These are phyloP conservation scores for Gonocerus acuteangulatus DNA, from an alignment of 2,888 invertebrate genomes.

Conservation along the genomic window DNA sequence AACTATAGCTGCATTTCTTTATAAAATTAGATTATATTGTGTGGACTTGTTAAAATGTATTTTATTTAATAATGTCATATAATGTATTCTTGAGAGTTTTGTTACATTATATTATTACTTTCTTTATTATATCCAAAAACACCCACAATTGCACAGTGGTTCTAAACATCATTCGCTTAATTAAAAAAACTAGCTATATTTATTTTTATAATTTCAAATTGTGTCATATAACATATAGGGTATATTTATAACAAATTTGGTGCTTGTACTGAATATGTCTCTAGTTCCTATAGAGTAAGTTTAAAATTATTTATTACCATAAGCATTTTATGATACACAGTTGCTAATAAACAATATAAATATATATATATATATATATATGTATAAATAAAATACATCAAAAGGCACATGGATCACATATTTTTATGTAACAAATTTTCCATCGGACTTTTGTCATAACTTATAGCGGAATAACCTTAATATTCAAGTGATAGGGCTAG, in stretches of 20 bases:
- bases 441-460: conserved; percentile 14
- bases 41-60: no score
- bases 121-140: no score
- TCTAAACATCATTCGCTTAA: conserved; percentile 12
- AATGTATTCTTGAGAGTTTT: no score
- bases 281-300: conserved; percentile 29
- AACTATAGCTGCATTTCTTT: no score
- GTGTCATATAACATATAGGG: conserved; percentile 5
- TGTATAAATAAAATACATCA: conserved; percentile 13
- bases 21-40: no score
- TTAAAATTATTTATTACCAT: conserved; percentile 25
- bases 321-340: conserved; percentile 21
- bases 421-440: conserved; percentile 29
- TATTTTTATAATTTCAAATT: conserved; percentile 14
- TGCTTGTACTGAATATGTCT: conserved; percentile 27
- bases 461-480: conserved; percentile 12
- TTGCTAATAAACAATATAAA: conserved; percentile 15
- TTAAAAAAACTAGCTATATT: background rate
- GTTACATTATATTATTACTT: no score
- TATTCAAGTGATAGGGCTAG: conserved; percentile 23
- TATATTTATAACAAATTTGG: conserved; percentile 26
- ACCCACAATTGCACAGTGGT: conserved; percentile 15
- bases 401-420: conserved; percentile 30
- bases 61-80: no score
- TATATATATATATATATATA: background rate